Conservation (phyloP, 64 coral and sea anemone genomes). For the Dendronephthya gigantea region DNA sequence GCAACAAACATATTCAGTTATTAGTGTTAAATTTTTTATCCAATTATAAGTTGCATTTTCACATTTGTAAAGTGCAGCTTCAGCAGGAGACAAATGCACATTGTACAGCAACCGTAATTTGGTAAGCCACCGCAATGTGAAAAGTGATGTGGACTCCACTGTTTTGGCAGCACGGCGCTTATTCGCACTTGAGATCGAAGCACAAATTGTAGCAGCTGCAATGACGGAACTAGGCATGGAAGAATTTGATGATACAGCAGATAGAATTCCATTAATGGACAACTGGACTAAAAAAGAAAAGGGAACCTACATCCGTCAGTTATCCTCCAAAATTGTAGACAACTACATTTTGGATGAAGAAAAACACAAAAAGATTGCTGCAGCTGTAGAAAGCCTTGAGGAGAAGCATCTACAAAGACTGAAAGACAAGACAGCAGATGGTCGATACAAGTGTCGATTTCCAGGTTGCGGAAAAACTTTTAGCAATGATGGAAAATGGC, state of each 20-base stretch:
- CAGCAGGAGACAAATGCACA: no score
- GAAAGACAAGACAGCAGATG: constrained; percentile 46
- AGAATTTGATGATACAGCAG: no score
- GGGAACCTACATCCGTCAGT: not conserved
- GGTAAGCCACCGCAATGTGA: no score
- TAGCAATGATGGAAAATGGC: constrained; percentile 47
- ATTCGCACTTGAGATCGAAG: not conserved
- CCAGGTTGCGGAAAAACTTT: constrained; percentile 59
- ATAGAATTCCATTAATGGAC: not conserved
- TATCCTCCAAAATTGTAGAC: not conserved
- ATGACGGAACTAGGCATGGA: no score
- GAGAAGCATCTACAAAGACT: no score
- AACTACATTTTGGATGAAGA: not conserved
- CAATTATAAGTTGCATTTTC: no score
- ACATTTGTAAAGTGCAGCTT: no score
- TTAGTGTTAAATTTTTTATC: no score
- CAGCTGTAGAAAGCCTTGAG: no score
- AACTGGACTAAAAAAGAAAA: not conserved
- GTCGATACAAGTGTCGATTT: constrained; percentile 46
- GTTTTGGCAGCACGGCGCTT: not conserved
- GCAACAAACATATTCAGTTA: no score
- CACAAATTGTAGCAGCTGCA: constrained; percentile 23
- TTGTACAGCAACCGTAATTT: no score
- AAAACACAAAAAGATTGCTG: no score
- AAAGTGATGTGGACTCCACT: not conserved